Percentiles rank a stretch among this genome's conserved stretches.
Evolutionary conservation across 1,140 invertebrate species (phyloP).

Genomic region (Apis dorsata): DNA sequence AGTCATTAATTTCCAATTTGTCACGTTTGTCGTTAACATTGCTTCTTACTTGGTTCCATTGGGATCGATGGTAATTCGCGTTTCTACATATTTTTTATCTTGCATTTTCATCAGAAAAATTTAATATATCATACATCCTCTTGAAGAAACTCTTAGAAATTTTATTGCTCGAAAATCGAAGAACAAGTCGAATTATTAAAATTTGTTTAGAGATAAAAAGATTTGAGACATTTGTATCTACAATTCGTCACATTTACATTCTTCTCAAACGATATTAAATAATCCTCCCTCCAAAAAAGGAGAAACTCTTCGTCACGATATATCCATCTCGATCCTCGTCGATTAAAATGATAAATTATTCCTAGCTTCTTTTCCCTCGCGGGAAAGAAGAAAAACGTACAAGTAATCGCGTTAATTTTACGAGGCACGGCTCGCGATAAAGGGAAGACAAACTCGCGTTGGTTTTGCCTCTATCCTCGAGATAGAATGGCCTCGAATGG

Average conservation of each 20-base stretch:
- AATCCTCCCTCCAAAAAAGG: neutral
- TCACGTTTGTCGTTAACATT: too few species aligned
- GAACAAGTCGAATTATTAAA: too few species aligned
- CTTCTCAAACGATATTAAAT: conserved; percentile 19
- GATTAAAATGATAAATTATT: conserved; percentile 54
- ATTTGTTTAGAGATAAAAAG: too few species aligned
- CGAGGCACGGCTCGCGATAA: conserved; percentile 40
- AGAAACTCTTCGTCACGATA: conserved; percentile 25
- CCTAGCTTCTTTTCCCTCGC: neutral
- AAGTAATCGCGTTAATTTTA: conserved; percentile 48
- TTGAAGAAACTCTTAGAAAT: too few species aligned
- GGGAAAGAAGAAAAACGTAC: conserved; percentile 4
- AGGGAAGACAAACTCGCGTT: conserved; percentile 26
- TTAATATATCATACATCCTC: too few species aligned
- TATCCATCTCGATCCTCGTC: conserved; percentile 47
- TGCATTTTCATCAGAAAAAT: too few species aligned
- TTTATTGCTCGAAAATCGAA: too few species aligned
- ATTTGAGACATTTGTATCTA: too few species aligned
- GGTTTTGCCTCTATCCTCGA: neutral
- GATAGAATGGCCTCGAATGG: neutral
- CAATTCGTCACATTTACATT: neutral
- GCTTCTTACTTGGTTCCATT: too few species aligned
- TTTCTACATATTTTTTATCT: too few species aligned
- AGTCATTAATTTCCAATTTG: neutral
- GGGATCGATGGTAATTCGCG: too few species aligned